Conservation (phyloP, 2,113 vertebrate species). For the Gymnorhina tibicen region DNA sequence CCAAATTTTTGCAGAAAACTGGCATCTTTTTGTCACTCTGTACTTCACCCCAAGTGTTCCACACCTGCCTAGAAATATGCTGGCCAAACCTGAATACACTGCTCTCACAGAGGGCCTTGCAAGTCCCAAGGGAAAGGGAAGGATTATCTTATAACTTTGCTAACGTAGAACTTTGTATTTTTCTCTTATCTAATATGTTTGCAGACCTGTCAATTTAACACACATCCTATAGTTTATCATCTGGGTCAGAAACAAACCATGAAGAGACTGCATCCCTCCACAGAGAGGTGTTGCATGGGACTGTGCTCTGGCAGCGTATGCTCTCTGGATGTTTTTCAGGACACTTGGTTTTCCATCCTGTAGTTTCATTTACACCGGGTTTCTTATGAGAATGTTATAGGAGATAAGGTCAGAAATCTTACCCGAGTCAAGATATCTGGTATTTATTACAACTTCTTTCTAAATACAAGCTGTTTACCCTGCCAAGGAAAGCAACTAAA, state of each 20-base stretch:
- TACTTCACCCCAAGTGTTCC: neutral
- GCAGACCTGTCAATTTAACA: neutral
- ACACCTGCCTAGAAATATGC: neutral
- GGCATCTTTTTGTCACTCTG: neutral
- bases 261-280: neutral
- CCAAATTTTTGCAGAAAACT: neutral
- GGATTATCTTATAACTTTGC: neutral
- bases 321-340: neutral
- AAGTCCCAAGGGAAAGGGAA: neutral
- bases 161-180: neutral
- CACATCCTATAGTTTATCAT: neutral
- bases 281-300: neutral
- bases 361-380: neutral
- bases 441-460: neutral
- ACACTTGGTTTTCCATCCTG: neutral
- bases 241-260: neutral
- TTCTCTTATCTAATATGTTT: neutral
- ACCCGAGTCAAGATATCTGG: neutral
- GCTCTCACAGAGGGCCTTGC: neutral
- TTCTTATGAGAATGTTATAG: neutral
- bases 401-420: neutral
- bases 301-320: fast-evolving
- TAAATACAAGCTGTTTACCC: neutral
- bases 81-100: neutral
- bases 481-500: neutral